phyloP scores from a whole-genome alignment of 2,113 vertebrate species.

The Mirza zaza region DNA sequence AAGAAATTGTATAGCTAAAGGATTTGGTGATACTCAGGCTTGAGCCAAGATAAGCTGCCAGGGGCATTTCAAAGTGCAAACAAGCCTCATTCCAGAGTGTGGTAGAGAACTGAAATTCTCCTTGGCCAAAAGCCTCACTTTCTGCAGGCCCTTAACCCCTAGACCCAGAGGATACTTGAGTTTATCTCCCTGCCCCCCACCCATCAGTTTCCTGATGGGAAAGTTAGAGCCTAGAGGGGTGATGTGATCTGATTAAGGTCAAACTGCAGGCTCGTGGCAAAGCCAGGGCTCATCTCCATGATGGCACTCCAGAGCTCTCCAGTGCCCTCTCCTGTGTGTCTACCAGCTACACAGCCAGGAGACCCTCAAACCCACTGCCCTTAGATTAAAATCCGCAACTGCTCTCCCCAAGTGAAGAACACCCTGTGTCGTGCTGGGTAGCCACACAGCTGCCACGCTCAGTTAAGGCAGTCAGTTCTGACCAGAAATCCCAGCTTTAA shows the following conservation, averaged over 20 bases:
- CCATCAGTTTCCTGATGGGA: background rate
- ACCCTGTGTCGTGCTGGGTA: background rate
- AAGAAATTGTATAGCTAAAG: slow-evolving; percentile 38
- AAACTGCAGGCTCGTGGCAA: background rate
- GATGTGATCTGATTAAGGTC: background rate
- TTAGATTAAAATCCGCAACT: background rate
- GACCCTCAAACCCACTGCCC: background rate
- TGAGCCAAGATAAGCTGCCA: background rate
- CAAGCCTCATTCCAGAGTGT: background rate
- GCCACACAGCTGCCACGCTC: background rate
- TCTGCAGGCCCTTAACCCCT: background rate
- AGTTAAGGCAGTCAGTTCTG: background rate
- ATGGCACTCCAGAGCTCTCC: background rate
- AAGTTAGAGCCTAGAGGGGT: background rate
- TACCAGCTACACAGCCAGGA: background rate
- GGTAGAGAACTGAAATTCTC: background rate
- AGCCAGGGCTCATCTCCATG: fast-evolving
- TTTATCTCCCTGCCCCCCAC: background rate
- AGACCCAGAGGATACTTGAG: background rate
- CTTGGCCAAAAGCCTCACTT: background rate
- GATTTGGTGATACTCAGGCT: background rate
- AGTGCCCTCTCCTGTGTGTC: background rate
- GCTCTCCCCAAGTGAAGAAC: background rate
- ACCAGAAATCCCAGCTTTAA: background rate
- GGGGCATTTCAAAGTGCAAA: background rate